Evolutionary conservation across 2,113 vertebrate species (phyloP).

Genomic region (Mirza zaza): DNA sequence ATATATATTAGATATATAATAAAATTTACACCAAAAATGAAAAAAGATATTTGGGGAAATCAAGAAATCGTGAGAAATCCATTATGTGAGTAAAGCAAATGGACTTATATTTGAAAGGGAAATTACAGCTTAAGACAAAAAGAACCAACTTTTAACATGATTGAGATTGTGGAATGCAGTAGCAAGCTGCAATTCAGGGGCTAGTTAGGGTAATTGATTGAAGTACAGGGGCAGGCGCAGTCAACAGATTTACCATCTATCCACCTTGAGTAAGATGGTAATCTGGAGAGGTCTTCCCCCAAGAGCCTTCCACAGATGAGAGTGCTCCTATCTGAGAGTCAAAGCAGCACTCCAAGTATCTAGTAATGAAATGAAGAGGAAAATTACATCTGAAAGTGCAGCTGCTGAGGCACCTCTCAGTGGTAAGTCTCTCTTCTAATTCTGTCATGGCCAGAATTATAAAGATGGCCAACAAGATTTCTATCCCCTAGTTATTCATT

Average conservation of each 20-base stretch:
- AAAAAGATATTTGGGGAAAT: not conserved
- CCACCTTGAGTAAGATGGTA: not conserved
- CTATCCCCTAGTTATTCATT: not conserved
- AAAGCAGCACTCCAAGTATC: accelerated
- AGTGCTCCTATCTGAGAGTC: not conserved
- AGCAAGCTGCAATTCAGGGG: too few species aligned
- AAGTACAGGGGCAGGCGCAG: not conserved
- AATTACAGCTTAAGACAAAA: not conserved
- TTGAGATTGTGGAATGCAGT: not conserved
- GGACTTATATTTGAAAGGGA: not conserved
- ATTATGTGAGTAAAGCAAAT: not conserved
- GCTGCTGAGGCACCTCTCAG: too few species aligned
- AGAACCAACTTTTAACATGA: not conserved
- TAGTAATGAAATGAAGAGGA: not conserved
- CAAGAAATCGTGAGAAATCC: not conserved
- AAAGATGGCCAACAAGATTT: not conserved
- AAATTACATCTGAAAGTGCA: not conserved
- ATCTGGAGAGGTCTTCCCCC: not conserved
- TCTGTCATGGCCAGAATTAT: not conserved
- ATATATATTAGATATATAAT: not conserved
- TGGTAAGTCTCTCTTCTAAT: not conserved
- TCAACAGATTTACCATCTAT: not conserved
- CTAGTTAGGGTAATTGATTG: not conserved
- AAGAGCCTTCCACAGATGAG: not conserved
- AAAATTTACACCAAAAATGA: not conserved